Evolutionary conservation across 2,888 invertebrate species (phyloP), one percentile per base, ranked within the genome.

Genomic region (Calameuta idolon): DNA sequence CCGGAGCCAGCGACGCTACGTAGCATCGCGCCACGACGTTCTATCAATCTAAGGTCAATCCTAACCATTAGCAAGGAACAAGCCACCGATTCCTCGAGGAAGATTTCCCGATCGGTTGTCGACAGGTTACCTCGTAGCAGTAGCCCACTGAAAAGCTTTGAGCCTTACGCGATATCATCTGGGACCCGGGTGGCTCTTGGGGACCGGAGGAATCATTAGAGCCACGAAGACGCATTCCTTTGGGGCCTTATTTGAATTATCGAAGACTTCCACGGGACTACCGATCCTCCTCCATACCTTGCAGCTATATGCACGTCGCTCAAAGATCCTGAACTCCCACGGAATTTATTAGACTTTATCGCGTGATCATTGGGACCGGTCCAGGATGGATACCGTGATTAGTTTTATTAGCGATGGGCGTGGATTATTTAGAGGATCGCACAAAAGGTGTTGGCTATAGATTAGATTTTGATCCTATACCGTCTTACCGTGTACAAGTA

Each of bases 121-220:
- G 55, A 55, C 55, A 23, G 55, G 55, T 55, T 55, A 55, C 55
- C 23, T 23, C 55, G 5, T 55, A 55, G 55, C 55, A 55, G 55
- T 55, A 55, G 55, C 82, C 77, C 76, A 75, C 35, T 69, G 34
- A 75, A 80, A 77, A 82, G 81, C 82, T 79, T 82, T 82, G 78
- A 83, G 77, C 77, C 86, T 80, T 81, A 81, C 82, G 84, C 85
- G 87, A 87, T 87, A 87, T 85, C 85, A 87, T 87, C 87, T 82
- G 81, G 83, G 81, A 69, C 83, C 82, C 79, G 80, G 83, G 81
- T 83, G 82, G 82, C 33, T 71, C 71, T 82, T 82, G 81, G 81
- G 81, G 81, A 75, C 83, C 85, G 84, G 84, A 84, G 86, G 80
- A 87, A 85, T 87, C 88, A 88, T 88, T 87, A 85, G 83, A 82